These are phyloP conservation scores for Thermophis baileyi DNA, from an alignment of 2,113 vertebrate genomes.

Conservation along the genomic window DNA sequence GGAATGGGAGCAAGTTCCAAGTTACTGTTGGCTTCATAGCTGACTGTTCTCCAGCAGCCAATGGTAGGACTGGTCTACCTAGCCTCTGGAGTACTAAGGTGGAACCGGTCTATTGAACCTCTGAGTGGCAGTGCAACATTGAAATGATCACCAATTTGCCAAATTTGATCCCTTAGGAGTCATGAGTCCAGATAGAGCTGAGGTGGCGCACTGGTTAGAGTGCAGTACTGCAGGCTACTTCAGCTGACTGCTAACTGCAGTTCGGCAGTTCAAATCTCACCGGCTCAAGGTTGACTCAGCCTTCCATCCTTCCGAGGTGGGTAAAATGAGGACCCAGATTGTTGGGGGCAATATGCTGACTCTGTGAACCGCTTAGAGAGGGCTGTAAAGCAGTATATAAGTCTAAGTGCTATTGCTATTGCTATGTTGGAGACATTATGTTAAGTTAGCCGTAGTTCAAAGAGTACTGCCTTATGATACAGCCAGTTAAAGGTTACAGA, in stretches of 20 bases:
- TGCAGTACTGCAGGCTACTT: too few species aligned
- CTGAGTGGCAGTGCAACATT: not conserved
- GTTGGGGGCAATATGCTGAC: too few species aligned
- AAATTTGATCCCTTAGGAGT: not conserved
- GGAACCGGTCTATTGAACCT: not conserved
- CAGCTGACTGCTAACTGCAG: too few species aligned
- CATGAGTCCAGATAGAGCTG: not conserved
- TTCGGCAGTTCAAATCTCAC: too few species aligned
- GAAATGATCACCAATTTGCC: not conserved
- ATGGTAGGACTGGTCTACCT: not conserved
- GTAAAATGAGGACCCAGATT: too few species aligned
- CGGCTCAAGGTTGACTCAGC: too few species aligned
- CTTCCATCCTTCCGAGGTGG: too few species aligned
- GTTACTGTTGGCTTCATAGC: not conserved
- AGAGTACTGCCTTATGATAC: not conserved
- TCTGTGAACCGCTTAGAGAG: too few species aligned
- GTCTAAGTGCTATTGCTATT: too few species aligned
- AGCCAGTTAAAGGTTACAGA: not conserved
- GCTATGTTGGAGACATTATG: not conserved
- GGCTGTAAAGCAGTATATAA: too few species aligned
- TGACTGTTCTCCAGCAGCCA: not conserved
- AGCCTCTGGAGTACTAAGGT: not conserved
- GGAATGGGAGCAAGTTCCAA: not conserved
- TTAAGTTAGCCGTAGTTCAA: not conserved
- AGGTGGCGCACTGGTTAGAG: too few species aligned